phyloP scores from a whole-genome alignment of 1,140 invertebrate genomes.

The Drosophila sechellia region DNA sequence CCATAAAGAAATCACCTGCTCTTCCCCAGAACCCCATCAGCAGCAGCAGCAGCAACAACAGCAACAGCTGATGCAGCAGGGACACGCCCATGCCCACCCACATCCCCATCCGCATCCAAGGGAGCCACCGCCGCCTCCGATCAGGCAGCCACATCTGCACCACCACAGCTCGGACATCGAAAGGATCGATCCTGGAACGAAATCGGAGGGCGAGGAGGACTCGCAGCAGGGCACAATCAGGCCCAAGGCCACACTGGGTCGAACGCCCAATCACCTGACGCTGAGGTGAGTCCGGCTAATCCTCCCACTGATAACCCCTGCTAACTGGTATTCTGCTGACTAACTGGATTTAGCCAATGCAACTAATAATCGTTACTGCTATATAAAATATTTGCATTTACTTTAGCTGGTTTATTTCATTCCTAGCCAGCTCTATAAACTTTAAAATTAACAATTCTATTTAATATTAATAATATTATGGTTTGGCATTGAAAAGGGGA shows the following conservation, averaged over 20 bases:
- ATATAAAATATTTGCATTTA: no score
- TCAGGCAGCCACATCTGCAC: constrained; percentile 77
- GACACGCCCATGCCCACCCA: constrained; percentile 51
- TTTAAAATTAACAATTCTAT: no score
- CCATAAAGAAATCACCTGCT: constrained; percentile 70
- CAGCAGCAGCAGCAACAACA: constrained; percentile 43
- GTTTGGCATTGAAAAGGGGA: not conserved
- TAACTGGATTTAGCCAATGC: constrained; percentile 23
- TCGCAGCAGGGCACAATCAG: constrained; percentile 88
- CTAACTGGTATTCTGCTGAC: constrained; percentile 33
- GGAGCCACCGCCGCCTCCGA: constrained; percentile 71
- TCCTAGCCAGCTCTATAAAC: not conserved
- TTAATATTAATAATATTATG: not conserved
- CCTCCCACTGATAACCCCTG: not conserved
- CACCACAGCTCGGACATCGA: constrained; percentile 84
- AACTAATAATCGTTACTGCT: not conserved
- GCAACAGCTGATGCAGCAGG: constrained; percentile 48
- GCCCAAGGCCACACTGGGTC: constrained; percentile 91
- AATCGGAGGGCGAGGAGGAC: constrained; percentile 95
- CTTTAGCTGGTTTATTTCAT: no score
- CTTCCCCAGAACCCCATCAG: constrained; percentile 68
- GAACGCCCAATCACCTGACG: constrained; percentile 96
- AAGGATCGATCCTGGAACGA: constrained; percentile 90
- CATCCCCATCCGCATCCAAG: constrained; percentile 73
- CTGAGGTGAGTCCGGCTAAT: constrained; percentile 87